A percentile compares a stretch with the other conserved stretches of the same genome.
Conservation (phyloP, 1,140 invertebrate genomes). For the Spodoptera frugiperda region DNA sequence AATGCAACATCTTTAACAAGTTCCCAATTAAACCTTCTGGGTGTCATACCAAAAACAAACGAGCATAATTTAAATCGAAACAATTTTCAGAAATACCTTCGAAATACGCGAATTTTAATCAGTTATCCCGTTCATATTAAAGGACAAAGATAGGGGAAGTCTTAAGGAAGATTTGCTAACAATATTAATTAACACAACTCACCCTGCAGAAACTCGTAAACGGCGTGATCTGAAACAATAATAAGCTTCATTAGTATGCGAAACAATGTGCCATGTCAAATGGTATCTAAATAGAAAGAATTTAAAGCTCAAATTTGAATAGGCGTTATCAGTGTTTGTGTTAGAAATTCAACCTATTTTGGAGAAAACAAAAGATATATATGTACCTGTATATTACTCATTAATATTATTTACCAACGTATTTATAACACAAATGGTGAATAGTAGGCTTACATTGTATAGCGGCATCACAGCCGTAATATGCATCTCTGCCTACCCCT, state of each 20-base stretch:
- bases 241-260: constrained; percentile 29
- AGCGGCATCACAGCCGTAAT: too few species aligned
- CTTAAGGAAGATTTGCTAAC: constrained; percentile 1
- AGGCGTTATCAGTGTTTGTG: too few species aligned
- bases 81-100: not conserved
- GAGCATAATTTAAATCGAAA: not conserved
- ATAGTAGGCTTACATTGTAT: too few species aligned
- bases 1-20: too few species aligned
- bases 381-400: too few species aligned
- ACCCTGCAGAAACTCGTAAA: constrained; percentile 95
- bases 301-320: not conserved
- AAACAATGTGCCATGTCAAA: constrained; percentile 17
- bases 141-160: constrained; percentile 1
- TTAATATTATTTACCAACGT: too few species aligned
- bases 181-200: constrained; percentile 79
- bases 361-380: too few species aligned
- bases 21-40: too few species aligned
- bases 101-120: not conserved
- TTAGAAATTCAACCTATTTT: too few species aligned
- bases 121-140: not conserved
- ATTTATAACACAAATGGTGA: too few species aligned
- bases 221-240: constrained; percentile 89
- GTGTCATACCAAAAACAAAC: too few species aligned
- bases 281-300: not conserved
- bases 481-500: too few species aligned